Evolutionary conservation across 2,888 invertebrate species (phyloP), one percentile per base, ranked within the genome.

Genomic region (Agonopterix arenella): DNA sequence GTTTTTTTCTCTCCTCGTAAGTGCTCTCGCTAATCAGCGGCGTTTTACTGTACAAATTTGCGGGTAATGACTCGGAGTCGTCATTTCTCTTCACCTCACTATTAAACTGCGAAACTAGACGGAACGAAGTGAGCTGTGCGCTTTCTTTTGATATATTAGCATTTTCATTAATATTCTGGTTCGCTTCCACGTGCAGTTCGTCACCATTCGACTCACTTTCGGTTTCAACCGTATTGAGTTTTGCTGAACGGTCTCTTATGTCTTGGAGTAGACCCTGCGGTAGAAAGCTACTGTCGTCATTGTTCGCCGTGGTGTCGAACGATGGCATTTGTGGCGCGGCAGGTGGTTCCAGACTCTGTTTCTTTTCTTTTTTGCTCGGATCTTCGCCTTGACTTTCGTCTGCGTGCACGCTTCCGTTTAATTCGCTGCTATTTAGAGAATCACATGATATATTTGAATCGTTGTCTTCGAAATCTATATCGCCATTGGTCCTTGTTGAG

Each of bases 361-460:
- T 78, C 64, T 80, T 84, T 73, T 83, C 83, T 68, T 83, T 80
- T 78, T 84, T 86, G 62, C 64, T 62, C 44, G 60, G 63, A 57
- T 80, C 82, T 68, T 82, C 84, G 62, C 71, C 68, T 64, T 80
- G 80, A 74, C 79, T 88, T 80, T 90, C 90, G 63, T 90, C 89
- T 53, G 83, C 76, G 62, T 85, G 83, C 70, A 85, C 79, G 72
- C 84, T 88, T 64, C 86, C 86, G 67, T 90, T 90, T 64, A 93
- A 76, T 72, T 95, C 93, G 58, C 91, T 92, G 64, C 93, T 93
- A 76, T 95, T 95, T 59, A 96, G 80, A 37, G 95, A 96, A 76
- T 96, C 96, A 77, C 94, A 95, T 71, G 95, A 95, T 68, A 95
- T 91, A 66, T 93, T 95, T 57, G 93, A 94, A 68, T 94, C 93